Conservation (phyloP, 1,140 invertebrate genomes). For the Nasonia longicornis region DNA sequence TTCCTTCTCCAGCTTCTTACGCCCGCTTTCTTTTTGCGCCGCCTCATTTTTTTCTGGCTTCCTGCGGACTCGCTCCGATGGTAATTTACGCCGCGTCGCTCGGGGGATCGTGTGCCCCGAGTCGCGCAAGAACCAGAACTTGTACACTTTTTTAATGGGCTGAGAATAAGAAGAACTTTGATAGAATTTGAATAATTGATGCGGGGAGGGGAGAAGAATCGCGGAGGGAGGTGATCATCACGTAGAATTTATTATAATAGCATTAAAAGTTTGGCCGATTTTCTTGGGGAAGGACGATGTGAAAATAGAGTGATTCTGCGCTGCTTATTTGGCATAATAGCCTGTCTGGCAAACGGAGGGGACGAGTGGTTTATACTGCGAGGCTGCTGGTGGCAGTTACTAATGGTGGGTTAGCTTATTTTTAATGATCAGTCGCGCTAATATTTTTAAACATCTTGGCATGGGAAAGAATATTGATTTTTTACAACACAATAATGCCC, state of each 20-base stretch:
- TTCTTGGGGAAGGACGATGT: too few relatives aligned
- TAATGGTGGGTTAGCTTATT: too few relatives aligned
- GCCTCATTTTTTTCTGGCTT: neutral
- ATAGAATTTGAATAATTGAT: neutral
- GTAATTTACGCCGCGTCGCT: conserved; percentile 14
- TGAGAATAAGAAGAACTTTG: neutral
- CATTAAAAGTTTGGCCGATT: too few relatives aligned
- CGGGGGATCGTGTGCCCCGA: neutral
- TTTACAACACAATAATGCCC: too few relatives aligned
- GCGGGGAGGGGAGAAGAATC: neutral
- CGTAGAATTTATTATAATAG: too few relatives aligned
- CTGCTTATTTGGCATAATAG: too few relatives aligned
- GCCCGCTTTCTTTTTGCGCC: neutral
- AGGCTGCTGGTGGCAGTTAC: too few relatives aligned
- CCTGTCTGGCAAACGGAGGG: too few relatives aligned
- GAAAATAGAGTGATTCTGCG: too few relatives aligned
- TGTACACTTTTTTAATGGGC: conserved; percentile 16
- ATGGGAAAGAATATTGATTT: too few relatives aligned
- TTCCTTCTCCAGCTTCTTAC: neutral
- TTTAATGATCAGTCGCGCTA: too few relatives aligned
- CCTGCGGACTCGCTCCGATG: neutral
- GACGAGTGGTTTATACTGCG: neutral
- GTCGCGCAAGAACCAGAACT: neutral
- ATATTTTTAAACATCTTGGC: too few relatives aligned
- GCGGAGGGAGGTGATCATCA: neutral